Evolutionary conservation across 2,888 invertebrate genomes (phyloP), one percentile per base, ranked within the genome.

Genomic region (Syritta pipiens): DNA sequence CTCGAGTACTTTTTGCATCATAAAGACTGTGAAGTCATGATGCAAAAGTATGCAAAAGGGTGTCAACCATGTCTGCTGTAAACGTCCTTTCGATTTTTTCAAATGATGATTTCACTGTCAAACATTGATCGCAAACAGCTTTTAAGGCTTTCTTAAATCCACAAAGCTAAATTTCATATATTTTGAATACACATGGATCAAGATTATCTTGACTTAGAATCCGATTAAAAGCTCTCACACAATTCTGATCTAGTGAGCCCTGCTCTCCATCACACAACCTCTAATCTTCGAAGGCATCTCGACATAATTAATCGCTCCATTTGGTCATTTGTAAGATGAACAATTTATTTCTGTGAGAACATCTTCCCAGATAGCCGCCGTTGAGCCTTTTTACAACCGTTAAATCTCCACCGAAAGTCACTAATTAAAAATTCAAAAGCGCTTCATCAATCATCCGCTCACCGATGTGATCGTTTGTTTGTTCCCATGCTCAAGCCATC

Each of bases 371-470:
- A 9, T 6, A n/a, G 14, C 3, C 28, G 17, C 28, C 5, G 5
- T 20, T 46, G 24, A 49, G 48, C 40, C 37, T 17, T 12, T 35
- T 63, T 28, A 53, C 10, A 65, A 44, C 59, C 59, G 59, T 69
- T 59, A 44, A 51, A 51, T 51, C 42, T 57, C 35, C 19, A 10
- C 40, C 19, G 30, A 51, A n/a, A 37, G 12, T 26, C 19, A 40
- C 37, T 46, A 46, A 67, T 67, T 67, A 53, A 57, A 46, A 22
- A 51, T 68, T 48, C 30, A 1, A 48, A 57, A 68, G 30, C 48
- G 51, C 51, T 32, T 28, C 71, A 71, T 71, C 62, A 71, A 60
- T 71, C 71, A 71, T 17, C 12, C 46, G 44, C 44, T 62, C 51
- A 62, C 60, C 44, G 60, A 62, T 20, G 37, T 17, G 20, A 53